phyloP scores from a whole-genome alignment of 1,140 invertebrate genomes.

The Coenobita brevimanus region DNA sequence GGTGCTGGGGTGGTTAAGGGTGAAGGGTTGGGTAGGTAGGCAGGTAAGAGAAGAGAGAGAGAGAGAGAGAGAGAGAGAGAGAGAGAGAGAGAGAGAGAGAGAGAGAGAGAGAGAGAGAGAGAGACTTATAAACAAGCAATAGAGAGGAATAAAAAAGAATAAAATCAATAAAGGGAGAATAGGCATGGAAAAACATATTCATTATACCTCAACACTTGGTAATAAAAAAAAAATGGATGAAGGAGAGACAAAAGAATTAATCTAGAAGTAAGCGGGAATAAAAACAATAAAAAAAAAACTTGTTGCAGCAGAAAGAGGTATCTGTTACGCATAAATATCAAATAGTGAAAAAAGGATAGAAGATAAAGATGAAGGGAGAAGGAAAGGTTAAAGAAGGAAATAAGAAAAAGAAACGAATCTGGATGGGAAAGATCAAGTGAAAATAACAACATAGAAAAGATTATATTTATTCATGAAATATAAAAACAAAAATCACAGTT shows the following conservation, averaged over 20 bases:
- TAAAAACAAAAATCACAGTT: neutral
- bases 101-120: neutral
- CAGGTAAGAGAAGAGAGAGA: neutral
- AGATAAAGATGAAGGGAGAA: neutral
- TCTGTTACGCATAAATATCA: too few relatives aligned
- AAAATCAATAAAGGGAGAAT: neutral
- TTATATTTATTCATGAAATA: too few relatives aligned
- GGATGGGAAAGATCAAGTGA: neutral
- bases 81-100: conserved; percentile 20
- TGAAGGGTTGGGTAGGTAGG: too few relatives aligned
- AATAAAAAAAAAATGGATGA: too few relatives aligned
- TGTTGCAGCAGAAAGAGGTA: too few relatives aligned
- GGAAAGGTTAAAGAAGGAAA: neutral
- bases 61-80: conserved; percentile 20
- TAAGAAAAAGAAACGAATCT: neutral
- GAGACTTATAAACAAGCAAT: neutral
- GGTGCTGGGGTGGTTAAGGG: too few relatives aligned
- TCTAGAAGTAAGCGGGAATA: too few relatives aligned
- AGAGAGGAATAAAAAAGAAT: neutral
- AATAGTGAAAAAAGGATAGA: neutral
- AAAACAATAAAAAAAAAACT: too few relatives aligned
- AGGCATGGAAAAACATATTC: neutral
- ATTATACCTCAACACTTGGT: too few relatives aligned
- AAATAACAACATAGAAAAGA: neutral
- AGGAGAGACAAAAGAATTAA: too few relatives aligned